Conservation (phyloP, 2,888 invertebrate species). For the Drosophila melanosoma region DNA sequence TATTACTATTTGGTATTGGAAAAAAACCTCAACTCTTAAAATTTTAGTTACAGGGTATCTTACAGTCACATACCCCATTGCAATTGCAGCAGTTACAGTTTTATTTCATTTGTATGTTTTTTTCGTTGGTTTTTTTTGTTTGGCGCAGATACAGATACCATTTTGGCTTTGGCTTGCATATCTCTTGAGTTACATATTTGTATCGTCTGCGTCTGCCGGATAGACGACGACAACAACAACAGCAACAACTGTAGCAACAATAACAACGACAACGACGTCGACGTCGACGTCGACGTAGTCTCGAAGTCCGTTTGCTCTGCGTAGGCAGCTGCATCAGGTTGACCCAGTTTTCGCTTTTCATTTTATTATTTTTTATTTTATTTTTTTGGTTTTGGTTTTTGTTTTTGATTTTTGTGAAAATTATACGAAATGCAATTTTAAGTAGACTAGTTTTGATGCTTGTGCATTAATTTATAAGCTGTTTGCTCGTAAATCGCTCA, state of each 20-base stretch:
- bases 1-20: not conserved
- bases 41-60: slow-evolving; percentile 3
- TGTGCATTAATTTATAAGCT: slow-evolving; percentile 55
- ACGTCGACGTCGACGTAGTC: slow-evolving; percentile 31
- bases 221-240: slow-evolving; percentile 51
- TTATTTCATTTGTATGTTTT: slow-evolving; percentile 18
- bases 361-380: slow-evolving; percentile 36
- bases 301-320: slow-evolving; percentile 57
- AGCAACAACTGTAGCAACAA: slow-evolving; percentile 18
- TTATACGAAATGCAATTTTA: slow-evolving; percentile 70
- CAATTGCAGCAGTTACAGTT: not conserved
- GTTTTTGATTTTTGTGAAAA: slow-evolving; percentile 57
- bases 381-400: not conserved
- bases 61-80: not conserved
- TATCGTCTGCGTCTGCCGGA: slow-evolving; percentile 65
- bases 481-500: slow-evolving; percentile 46
- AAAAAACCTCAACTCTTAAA: not conserved
- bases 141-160: slow-evolving; percentile 53
- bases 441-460: slow-evolving; percentile 57
- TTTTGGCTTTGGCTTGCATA: slow-evolving; percentile 61
- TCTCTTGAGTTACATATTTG: slow-evolving; percentile 72
- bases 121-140: slow-evolving; percentile 19
- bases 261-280: slow-evolving; percentile 30
- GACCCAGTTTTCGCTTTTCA: slow-evolving; percentile 79
- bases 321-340: slow-evolving; percentile 77